Conservation (phyloP, 2,888 invertebrate genomes). For the Pollenia griseotomentosa region DNA sequence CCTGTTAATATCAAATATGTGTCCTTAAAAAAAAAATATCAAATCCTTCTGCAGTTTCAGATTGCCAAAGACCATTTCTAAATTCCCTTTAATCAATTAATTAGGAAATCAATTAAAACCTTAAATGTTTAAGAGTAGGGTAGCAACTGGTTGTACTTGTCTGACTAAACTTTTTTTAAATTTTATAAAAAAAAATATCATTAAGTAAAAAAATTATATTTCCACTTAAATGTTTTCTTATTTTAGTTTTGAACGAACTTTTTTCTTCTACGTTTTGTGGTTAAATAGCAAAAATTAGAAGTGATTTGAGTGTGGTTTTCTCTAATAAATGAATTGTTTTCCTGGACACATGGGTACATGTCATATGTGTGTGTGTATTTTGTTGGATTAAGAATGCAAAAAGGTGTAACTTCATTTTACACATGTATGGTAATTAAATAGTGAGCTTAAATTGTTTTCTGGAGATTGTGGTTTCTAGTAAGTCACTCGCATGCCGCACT, state of each 20-base stretch:
- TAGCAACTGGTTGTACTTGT: no score
- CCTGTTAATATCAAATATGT: no score
- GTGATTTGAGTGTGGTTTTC: slow-evolving; percentile 52
- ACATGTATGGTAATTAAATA: slow-evolving; percentile 65
- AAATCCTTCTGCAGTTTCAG: no score
- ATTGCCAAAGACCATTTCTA: no score
- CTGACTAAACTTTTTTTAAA: no score
- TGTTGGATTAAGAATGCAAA: slow-evolving; percentile 19
- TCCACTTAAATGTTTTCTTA: slow-evolving; percentile 14
- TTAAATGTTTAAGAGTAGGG: no score
- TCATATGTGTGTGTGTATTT: slow-evolving; percentile 1
- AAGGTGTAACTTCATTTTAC: slow-evolving; percentile 66
- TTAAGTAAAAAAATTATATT: not conserved
- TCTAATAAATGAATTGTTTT: slow-evolving; percentile 45
- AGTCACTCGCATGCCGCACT: not conserved
- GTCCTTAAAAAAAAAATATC: no score
- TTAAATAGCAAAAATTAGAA: slow-evolving; percentile 37
- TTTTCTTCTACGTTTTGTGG: slow-evolving; percentile 15
- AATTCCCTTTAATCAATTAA: no score
- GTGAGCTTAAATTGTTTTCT: slow-evolving; percentile 66
- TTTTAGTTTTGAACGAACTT: not conserved
- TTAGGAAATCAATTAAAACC: no score
- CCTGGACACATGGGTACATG: slow-evolving; percentile 5
- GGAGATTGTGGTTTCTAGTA: slow-evolving; percentile 60
- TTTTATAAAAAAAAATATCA: no score